phyloP scores from a whole-genome alignment of 2,888 invertebrate species.

The Unio pictorum region DNA sequence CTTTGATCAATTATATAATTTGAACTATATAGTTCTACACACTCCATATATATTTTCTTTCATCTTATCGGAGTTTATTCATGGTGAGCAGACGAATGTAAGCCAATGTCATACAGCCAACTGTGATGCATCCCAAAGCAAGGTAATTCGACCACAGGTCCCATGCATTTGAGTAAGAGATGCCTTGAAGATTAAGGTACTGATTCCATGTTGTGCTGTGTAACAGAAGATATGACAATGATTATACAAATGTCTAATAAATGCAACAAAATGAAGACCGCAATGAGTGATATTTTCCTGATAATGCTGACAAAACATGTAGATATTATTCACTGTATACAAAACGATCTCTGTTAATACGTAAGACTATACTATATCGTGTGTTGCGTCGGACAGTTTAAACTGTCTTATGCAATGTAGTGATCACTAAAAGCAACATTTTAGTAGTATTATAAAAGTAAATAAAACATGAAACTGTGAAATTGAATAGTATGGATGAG shows the following conservation, averaged over 20 bases:
- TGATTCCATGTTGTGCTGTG: constrained; percentile 50
- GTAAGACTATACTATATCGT: too few species aligned
- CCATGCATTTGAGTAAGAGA: constrained; percentile 56
- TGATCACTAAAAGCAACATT: too few species aligned
- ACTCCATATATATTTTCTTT: neutral
- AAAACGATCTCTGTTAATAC: too few species aligned
- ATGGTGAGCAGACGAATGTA: too few species aligned
- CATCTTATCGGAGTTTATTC: constrained; percentile 44
- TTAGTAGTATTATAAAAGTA: too few species aligned
- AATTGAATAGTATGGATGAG: too few species aligned
- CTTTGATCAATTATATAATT: too few species aligned
- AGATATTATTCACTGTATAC: too few species aligned
- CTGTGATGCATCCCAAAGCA: constrained; percentile 53
- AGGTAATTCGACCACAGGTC: constrained; percentile 66
- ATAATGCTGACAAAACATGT: neutral
- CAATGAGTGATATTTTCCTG: neutral
- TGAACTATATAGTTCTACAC: too few species aligned
- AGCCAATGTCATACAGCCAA: constrained; percentile 54
- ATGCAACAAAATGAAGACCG: neutral
- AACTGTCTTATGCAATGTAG: too few species aligned
- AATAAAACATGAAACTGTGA: too few species aligned
- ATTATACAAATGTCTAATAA: neutral
- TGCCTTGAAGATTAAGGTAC: constrained; percentile 59
- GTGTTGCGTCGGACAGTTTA: too few species aligned
- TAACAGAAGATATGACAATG: constrained; percentile 3